Evolutionary conservation across 2,888 invertebrate species (phyloP), one percentile per base, ranked within the genome.

Genomic region (Calliopum simillimum): DNA sequence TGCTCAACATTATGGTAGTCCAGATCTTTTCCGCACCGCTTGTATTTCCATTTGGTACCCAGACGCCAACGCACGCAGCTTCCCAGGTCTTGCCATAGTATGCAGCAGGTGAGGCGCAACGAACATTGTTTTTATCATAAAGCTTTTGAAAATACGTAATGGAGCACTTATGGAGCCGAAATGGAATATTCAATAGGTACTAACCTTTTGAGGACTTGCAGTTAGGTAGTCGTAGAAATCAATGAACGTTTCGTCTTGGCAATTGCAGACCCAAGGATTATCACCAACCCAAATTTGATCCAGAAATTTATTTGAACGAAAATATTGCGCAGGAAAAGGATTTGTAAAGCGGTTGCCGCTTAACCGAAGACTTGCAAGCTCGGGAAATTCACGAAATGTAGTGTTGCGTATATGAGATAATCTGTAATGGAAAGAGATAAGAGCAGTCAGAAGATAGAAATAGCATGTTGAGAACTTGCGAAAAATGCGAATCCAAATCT

Each of bases 251-350:
- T 78, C 76, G 73, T 89, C 89, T n/a, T 82, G 76, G 78, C 94
- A 94, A 73, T 92, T 91, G 81, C 94, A 94, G 71, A 91, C 88
- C 94, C 94, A 94, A 75, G 92, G 91, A 82, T 94, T 94, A 78
- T 93, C 92, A 16, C 88, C 88, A 58, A 94, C 80, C 79, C 89
- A 88, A n/a, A 94, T 82, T 67, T 87, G 87, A 71, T 88, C 87
- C 56, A 92, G 84, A 73, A 88, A 89, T 12, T 87, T 85, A 82
- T 91, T 92, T 2, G 87, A 86, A 0, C 88, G 87, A 78, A 94
- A 93, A 79, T 88, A 89, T 1, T 87, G 85, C 8, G 87, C 87
- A 47, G 86, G 87, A 84, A 92, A 89, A 47, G 90, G 88, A 63
- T 88, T 89, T 0, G 91, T 92, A 75, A 94, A 88, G 70, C 92